A percentile compares a stretch with the other conserved stretches of the same genome.
Conservation (phyloP, 2,888 invertebrate species). For the Meteorus cinctellus region DNA sequence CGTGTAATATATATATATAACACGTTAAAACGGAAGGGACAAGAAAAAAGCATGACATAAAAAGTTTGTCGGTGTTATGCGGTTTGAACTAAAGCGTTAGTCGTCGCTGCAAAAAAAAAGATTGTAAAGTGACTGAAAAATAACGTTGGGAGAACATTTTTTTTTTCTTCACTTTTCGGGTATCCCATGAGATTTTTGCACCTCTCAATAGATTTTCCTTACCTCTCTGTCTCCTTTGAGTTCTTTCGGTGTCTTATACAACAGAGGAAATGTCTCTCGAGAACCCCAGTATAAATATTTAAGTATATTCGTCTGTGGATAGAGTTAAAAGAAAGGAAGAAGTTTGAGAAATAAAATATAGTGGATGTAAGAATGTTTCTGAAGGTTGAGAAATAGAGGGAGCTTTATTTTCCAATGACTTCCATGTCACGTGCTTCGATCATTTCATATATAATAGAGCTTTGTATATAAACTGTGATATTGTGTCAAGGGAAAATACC, state of each 20-base stretch:
- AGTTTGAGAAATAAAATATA: conserved; percentile 2
- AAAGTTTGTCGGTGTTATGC: neutral
- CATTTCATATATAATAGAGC: too few relatives aligned
- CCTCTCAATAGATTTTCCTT: neutral
- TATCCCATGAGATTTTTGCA: neutral
- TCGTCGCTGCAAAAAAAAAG: neutral
- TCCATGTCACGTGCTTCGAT: neutral
- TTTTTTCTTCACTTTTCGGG: neutral
- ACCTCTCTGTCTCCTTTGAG: neutral
- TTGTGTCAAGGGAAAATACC: too few relatives aligned
- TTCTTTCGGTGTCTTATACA: neutral
- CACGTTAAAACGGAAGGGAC: neutral
- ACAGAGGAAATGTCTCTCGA: neutral
- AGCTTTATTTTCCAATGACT: neutral
- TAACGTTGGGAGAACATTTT: neutral
- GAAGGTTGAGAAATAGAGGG: neutral
- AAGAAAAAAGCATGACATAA: neutral
- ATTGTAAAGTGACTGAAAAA: conserved; percentile 2
- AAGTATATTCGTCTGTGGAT: neutral
- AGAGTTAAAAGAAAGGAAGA: neutral
- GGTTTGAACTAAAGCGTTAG: conserved; percentile 4
- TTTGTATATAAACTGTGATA: too few relatives aligned
- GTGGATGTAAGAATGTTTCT: neutral
- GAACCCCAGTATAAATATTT: neutral
- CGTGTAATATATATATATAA: neutral